Conservation (phyloP, 2,888 invertebrate species). For the Argyra leucocephala region DNA sequence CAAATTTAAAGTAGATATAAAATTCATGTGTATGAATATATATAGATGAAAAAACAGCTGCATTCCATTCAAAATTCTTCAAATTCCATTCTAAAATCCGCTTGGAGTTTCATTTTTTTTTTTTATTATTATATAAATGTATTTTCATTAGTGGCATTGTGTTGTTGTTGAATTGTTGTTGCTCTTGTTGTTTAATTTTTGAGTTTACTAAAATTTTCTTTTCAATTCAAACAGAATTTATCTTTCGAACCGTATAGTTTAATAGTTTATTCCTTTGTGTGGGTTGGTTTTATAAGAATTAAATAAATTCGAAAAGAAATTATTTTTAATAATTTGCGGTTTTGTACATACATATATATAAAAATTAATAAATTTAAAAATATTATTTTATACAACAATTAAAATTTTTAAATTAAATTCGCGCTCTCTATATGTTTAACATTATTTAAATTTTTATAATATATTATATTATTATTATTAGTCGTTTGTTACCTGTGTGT, state of each 20-base stretch:
- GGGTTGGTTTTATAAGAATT: background rate
- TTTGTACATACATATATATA: background rate
- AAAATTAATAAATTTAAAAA: background rate
- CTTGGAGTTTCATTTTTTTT: background rate
- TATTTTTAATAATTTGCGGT: background rate
- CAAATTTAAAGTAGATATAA: background rate
- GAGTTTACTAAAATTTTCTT: background rate
- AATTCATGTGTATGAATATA: background rate
- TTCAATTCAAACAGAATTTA: constrained; percentile 1
- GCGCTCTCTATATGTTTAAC: too few species aligned
- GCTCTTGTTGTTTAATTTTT: background rate
- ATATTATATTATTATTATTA: background rate
- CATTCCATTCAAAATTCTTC: constrained; percentile 21
- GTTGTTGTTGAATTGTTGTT: background rate
- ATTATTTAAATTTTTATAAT: too few species aligned
- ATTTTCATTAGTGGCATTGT: background rate
- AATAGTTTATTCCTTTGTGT: constrained; percentile 2
- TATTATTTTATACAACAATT: background rate
- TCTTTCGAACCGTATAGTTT: constrained; percentile 1
- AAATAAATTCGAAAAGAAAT: background rate
- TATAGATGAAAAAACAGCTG: constrained; percentile 15
- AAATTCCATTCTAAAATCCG: constrained; percentile 16
- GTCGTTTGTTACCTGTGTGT: background rate
- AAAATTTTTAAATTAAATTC: background rate
- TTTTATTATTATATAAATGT: background rate